A percentile compares a stretch with the other conserved stretches of the same genome.
Evolutionary conservation across 2,888 invertebrate species (phyloP).

Genomic region (Magallana nippona): DNA sequence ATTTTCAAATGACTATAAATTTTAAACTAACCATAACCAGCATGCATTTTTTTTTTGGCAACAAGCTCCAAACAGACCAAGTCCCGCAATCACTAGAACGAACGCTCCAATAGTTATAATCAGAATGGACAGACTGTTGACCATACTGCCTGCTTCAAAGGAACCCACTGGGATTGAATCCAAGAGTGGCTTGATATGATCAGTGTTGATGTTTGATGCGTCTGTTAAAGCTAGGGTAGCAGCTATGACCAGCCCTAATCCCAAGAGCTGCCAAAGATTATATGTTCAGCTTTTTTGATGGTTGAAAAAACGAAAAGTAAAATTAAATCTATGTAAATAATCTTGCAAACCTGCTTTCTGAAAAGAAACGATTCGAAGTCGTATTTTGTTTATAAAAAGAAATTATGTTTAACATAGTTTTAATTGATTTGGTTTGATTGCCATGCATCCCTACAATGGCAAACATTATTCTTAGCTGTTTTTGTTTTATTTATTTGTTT

Average conservation of each 20-base stretch:
- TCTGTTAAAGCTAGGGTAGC: slow-evolving; percentile 21
- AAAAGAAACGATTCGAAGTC: too few relatives aligned
- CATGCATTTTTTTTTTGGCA: not conserved
- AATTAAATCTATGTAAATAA: too few relatives aligned
- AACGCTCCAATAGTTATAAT: slow-evolving; percentile 37
- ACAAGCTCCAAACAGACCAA: slow-evolving; percentile 40
- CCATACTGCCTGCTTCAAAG: slow-evolving; percentile 1
- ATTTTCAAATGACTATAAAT: too few relatives aligned
- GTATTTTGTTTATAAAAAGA: too few relatives aligned
- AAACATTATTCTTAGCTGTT: too few relatives aligned
- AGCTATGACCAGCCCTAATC: not conserved
- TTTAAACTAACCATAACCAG: slow-evolving; percentile 33
- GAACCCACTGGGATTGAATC: slow-evolving; percentile 21
- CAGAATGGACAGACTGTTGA: slow-evolving; percentile 11
- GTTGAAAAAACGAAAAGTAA: not conserved
- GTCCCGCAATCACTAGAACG: not conserved
- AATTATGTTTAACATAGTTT: too few relatives aligned
- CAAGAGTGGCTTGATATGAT: slow-evolving; percentile 36
- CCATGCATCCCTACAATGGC: too few relatives aligned
- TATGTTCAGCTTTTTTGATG: not conserved
- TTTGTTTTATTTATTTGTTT: too few relatives aligned
- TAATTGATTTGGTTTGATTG: too few relatives aligned
- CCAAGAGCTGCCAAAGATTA: slow-evolving; percentile 26
- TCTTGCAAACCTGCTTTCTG: too few relatives aligned
- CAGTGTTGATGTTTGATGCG: not conserved